Percentiles rank a stretch among this genome's conserved stretches.
phyloP scores from a whole-genome alignment of 2,888 invertebrate genomes.

The Adelphocoris suturalis region DNA sequence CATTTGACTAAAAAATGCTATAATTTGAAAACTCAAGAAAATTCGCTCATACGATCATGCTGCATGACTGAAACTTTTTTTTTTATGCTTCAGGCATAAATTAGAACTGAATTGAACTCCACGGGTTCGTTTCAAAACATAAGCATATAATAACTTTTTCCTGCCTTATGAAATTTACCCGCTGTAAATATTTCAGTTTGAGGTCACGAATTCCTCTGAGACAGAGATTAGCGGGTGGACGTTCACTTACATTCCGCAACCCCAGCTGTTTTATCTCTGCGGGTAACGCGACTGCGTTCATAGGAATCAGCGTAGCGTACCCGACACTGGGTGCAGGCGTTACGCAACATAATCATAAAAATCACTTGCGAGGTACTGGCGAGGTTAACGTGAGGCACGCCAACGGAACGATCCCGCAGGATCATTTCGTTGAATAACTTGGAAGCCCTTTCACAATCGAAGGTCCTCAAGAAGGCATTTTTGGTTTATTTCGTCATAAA shows the following conservation, averaged over 20 bases:
- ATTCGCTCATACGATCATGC: no score
- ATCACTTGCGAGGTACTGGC: not conserved
- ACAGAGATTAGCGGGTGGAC: not conserved
- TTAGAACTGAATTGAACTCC: no score
- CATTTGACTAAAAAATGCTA: no score
- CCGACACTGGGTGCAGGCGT: not conserved
- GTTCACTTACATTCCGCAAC: conserved; percentile 19
- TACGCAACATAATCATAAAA: conserved; percentile 2
- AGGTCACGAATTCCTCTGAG: conserved; percentile 2
- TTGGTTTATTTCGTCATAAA: not conserved
- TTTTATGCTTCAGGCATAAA: no score
- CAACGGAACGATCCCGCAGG: not conserved
- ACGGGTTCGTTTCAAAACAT: no score
- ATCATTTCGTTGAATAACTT: conserved; percentile 10
- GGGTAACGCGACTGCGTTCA: not conserved
- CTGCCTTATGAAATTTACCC: not conserved
- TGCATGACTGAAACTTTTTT: no score
- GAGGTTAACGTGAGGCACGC: conserved; percentile 25
- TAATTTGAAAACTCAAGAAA: no score
- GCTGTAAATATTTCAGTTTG: not conserved
- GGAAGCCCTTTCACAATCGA: not conserved
- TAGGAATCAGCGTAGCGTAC: not conserved
- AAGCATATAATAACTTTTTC: not conserved
- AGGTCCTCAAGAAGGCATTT: not conserved
- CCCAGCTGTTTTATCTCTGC: conserved; percentile 1